Conservation (phyloP, 2,113 vertebrate genomes). For the Egretta garzetta region DNA sequence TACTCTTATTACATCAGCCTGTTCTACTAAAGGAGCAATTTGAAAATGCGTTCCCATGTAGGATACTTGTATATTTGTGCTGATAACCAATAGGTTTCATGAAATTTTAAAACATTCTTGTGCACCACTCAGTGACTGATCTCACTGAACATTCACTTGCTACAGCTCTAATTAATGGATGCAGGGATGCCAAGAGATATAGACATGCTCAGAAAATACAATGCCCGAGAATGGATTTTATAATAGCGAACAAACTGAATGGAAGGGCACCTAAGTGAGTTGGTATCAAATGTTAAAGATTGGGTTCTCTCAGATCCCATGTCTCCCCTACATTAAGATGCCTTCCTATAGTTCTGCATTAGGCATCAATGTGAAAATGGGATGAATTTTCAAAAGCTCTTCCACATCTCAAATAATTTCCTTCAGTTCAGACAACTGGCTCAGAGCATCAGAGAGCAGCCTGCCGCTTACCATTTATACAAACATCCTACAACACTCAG, state of each 20-base stretch:
- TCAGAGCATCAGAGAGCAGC: neutral
- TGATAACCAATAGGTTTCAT: neutral
- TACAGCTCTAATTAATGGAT: neutral
- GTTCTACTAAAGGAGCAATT: neutral
- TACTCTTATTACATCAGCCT: neutral
- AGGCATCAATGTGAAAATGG: neutral
- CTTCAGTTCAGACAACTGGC: neutral
- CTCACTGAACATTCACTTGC: neutral
- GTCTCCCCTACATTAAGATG: no score
- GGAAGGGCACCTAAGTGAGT: neutral
- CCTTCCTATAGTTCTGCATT: neutral
- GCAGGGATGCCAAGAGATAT: fast-evolving
- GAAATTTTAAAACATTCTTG: neutral
- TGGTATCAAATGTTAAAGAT: no score
- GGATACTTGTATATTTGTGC: neutral
- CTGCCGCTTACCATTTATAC: neutral
- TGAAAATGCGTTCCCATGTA: neutral
- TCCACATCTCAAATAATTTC: neutral
- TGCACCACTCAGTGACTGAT: neutral
- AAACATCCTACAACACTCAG: neutral
- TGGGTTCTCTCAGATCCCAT: neutral
- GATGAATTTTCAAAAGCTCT: neutral
- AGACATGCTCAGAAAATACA: neutral
- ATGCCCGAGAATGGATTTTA: neutral
- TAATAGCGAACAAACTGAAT: neutral